These are phyloP conservation scores for Drosophila fungiperda DNA, from an alignment of 2,888 invertebrate genomes.

Conservation along the genomic window DNA sequence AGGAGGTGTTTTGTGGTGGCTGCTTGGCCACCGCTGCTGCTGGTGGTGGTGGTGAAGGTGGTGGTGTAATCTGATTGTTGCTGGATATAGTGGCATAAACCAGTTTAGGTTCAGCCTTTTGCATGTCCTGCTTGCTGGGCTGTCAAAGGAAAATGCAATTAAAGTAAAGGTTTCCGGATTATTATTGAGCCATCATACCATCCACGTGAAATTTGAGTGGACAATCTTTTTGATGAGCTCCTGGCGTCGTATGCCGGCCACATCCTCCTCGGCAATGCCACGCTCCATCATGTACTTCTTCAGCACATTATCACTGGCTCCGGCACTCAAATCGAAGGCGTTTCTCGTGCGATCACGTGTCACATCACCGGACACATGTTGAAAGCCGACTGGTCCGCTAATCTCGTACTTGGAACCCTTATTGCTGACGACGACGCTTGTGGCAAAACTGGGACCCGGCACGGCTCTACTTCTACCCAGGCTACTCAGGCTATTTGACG, in stretches of 20 bases:
- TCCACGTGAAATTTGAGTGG: slow-evolving; percentile 80
- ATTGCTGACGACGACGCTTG: slow-evolving; percentile 63
- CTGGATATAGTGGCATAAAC: slow-evolving; percentile 73
- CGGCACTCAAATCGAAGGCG: slow-evolving; percentile 75
- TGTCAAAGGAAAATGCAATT: slow-evolving; percentile 13
- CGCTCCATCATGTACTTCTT: slow-evolving; percentile 82
- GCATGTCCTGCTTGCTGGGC: slow-evolving; percentile 59
- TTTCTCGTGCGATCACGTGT: slow-evolving; percentile 81
- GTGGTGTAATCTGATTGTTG: slow-evolving; percentile 66
- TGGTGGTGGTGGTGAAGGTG: slow-evolving; percentile 47
- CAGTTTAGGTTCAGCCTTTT: slow-evolving; percentile 37
- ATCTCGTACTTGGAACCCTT: slow-evolving; percentile 79
- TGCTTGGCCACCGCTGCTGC: slow-evolving; percentile 15
- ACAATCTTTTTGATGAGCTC: slow-evolving; percentile 78
- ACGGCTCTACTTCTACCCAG: slow-evolving; percentile 43
- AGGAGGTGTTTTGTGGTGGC: slow-evolving; percentile 4
- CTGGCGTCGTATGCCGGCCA: slow-evolving; percentile 69
- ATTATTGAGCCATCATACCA: slow-evolving; percentile 52
- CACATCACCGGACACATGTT: slow-evolving; percentile 79
- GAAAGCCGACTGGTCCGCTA: slow-evolving; percentile 77
- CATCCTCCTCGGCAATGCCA: slow-evolving; percentile 77
- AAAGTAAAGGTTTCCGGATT: background rate
- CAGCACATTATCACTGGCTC: slow-evolving; percentile 73
- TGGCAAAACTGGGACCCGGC: slow-evolving; percentile 71
- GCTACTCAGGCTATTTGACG: slow-evolving; percentile 68